Conservation (phyloP, 2,888 invertebrate species). For the Euphydryas editha region DNA sequence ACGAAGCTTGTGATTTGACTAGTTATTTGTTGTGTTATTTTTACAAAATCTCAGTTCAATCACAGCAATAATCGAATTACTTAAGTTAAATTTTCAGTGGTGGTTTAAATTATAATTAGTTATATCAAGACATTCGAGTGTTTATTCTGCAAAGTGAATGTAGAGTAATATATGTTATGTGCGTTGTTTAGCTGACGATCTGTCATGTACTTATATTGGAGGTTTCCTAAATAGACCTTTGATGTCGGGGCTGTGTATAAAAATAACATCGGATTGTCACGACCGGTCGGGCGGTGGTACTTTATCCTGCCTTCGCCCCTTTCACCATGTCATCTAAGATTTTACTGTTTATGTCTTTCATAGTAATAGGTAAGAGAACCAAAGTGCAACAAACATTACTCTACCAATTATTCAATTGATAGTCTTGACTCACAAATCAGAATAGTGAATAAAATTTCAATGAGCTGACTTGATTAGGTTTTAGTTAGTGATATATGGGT, state of each 20-base stretch:
- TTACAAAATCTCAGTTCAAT: constrained; percentile 46
- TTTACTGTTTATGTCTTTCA: constrained; percentile 51
- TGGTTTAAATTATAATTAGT: constrained; percentile 39
- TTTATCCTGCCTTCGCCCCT: constrained; percentile 61
- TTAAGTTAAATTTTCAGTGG: constrained; percentile 38
- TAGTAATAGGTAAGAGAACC: constrained; percentile 64
- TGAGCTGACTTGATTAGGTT: constrained; percentile 26
- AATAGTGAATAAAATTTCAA: constrained; percentile 29
- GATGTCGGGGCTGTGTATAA: constrained; percentile 79
- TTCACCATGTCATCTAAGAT: constrained; percentile 58
- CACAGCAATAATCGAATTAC: constrained; percentile 44
- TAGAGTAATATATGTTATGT: constrained; percentile 55
- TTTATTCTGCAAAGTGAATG: constrained; percentile 46
- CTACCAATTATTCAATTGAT: constrained; percentile 37
- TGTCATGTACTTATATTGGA: constrained; percentile 71
- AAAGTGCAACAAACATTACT: constrained; percentile 27
- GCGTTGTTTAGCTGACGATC: constrained; percentile 66
- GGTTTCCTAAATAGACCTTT: constrained; percentile 78
- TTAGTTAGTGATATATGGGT: constrained; percentile 4
- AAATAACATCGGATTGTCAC: constrained; percentile 78
- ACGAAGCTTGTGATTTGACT: constrained; percentile 43
- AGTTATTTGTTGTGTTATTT: constrained; percentile 41
- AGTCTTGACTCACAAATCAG: constrained; percentile 27
- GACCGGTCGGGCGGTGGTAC: constrained; percentile 59
- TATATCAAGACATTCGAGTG: constrained; percentile 41